Base-by-base conservation (phyloP, 2,113 vertebrate species). In the Nothoprocta pentlandii region DNA sequence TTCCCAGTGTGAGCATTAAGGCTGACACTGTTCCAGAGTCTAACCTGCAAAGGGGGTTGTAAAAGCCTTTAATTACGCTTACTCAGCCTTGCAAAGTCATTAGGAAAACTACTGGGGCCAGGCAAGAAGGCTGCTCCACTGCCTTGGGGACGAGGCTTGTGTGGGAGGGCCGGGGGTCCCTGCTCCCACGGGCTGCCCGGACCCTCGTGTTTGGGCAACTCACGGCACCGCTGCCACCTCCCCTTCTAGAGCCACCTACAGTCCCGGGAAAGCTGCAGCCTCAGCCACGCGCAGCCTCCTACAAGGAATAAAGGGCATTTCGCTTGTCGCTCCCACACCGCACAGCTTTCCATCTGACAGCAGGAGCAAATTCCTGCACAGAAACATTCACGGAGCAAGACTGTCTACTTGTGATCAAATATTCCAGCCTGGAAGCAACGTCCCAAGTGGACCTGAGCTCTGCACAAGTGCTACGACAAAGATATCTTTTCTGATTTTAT, bases 1-100 rank as follows among this genome's bases (percentile, higher is more conserved):
- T 64, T 87, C 63, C 44, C 23, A 61, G 39, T 26, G 39, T n/a
- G 44, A 90, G 53, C 11, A 2, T 74, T 47, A 77, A 7, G 49
- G 46, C 71, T 93, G 90, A 86, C 56, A 47, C 17, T 75, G 84
- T 83, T 93, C 61, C 75, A 94, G 76, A 82, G n/a, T 28, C 70
- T 75, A 85, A 87, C 54, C 80, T 86, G 79, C 73, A 91, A 94
- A 87, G 53, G 59, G 77, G 54, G 58, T 94, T 95, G 87, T 70
- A 81, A 80, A 94, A 91, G 63, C 68, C 67, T 94, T 2, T 64
- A 92, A 92, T 93, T 91, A 93, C 22, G 25, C 75, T 69, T 95
- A 83, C 82, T 95, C 75, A 56, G 46, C 76, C 64, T 83, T 91
- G 59, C 75, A 91, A 93, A 93, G 34, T 47, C 22, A 11, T 58